Conservation (phyloP, 1,140 invertebrate species). For the Drosophila oshimai region DNA sequence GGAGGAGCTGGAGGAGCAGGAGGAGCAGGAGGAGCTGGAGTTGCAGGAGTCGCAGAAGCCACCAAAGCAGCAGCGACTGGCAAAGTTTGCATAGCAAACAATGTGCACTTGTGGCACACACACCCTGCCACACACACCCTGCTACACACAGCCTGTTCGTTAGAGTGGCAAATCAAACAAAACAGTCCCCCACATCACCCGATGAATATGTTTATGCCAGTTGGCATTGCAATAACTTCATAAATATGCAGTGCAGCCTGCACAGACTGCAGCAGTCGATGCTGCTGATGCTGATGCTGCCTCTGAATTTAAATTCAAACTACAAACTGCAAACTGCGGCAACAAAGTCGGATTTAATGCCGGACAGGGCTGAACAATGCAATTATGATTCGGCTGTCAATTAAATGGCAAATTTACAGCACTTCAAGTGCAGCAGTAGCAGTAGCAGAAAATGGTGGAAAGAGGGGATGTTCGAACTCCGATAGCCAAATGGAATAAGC, state of each 20-base stretch:
- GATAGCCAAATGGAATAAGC: constrained; percentile 17
- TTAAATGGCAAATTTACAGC: constrained; percentile 54
- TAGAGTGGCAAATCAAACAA: constrained; percentile 49
- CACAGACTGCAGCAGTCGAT: constrained; percentile 9
- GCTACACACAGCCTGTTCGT: constrained; percentile 10
- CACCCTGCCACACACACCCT: not conserved
- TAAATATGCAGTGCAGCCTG: constrained; percentile 33
- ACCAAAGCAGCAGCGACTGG: constrained; percentile 16
- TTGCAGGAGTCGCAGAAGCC: constrained; percentile 1
- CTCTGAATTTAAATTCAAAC: constrained; percentile 47
- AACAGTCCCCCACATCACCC: constrained; percentile 13
- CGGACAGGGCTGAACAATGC: constrained; percentile 16
- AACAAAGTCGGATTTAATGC: constrained; percentile 21
- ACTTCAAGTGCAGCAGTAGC: constrained; percentile 18
- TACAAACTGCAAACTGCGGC: too few species aligned
- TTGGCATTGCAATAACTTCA: constrained; percentile 52
- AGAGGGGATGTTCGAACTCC: not conserved
- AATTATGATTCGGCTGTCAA: constrained; percentile 49
- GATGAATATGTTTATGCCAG: constrained; percentile 51
- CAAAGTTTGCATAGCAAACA: constrained; percentile 55
- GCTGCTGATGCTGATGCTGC: too few species aligned
- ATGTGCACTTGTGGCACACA: constrained; percentile 45
- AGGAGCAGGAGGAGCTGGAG: not conserved
- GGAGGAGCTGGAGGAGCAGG: not conserved
- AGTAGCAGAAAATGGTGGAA: not conserved